These are phyloP conservation scores for Pandemis heparana DNA, from an alignment of 2,888 invertebrate genomes.

Conservation along the genomic window DNA sequence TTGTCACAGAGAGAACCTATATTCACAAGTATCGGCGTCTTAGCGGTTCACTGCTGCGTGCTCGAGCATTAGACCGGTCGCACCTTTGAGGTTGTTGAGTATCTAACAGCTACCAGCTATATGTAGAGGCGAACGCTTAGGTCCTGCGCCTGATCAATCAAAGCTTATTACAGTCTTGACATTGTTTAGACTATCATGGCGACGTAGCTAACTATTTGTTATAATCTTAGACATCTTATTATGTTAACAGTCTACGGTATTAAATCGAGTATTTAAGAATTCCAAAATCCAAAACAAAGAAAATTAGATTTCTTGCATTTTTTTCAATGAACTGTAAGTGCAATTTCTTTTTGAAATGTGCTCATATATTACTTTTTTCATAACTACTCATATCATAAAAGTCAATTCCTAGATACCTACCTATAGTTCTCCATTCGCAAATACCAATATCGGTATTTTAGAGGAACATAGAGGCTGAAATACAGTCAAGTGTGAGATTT, in stretches of 20 bases:
- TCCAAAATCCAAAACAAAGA: too few relatives aligned
- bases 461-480: background rate
- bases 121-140: background rate
- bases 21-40: constrained; percentile 3
- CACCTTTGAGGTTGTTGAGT: constrained; percentile 7
- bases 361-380: too few relatives aligned
- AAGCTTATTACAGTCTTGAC: background rate
- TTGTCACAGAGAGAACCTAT: constrained; percentile 10
- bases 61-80: background rate
- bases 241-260: background rate
- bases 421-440: background rate
- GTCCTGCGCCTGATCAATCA: background rate
- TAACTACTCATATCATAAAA: too few relatives aligned
- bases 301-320: too few relatives aligned
- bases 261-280: too few relatives aligned
- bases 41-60: constrained; percentile 2
- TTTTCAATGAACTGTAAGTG: too few relatives aligned
- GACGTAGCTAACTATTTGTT: background rate
- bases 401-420: background rate
- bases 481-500: too few relatives aligned
- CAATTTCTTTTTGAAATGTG: too few relatives aligned
- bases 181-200: background rate
- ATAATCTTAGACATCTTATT: background rate
- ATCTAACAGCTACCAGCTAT: background rate
- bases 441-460: background rate